A percentile compares a stretch with the other conserved stretches of the same genome.
phyloP scores from a whole-genome alignment of 2,888 invertebrate species.

The Napeogenes inachia region DNA sequence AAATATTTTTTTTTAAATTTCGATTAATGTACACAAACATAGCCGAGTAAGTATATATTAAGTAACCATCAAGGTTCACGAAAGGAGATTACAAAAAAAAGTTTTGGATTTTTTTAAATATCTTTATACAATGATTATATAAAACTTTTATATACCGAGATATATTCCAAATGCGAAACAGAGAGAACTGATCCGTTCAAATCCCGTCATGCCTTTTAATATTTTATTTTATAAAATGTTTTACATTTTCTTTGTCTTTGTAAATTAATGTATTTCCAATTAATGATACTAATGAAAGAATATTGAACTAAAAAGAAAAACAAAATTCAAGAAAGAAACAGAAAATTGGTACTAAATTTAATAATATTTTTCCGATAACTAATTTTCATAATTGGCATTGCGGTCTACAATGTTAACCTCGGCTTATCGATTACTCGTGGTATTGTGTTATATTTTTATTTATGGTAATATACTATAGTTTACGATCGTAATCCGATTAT shows the following conservation, averaged over 20 bases:
- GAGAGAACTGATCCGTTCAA: background rate
- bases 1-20: too few relatives aligned
- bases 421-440: conserved; percentile 3
- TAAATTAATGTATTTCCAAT: too few relatives aligned
- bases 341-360: background rate
- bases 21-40: too few relatives aligned
- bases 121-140: background rate
- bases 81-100: too few relatives aligned
- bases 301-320: too few relatives aligned
- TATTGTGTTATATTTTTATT: conserved; percentile 2
- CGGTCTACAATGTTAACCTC: background rate
- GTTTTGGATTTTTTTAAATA: too few relatives aligned
- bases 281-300: too few relatives aligned
- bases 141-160: background rate
- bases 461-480: background rate
- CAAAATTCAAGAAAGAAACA: too few relatives aligned
- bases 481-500: background rate
- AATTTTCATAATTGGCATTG: background rate
- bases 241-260: too few relatives aligned
- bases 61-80: too few relatives aligned
- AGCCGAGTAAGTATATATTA: too few relatives aligned
- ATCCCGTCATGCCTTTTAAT: background rate
- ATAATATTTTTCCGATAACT: background rate
- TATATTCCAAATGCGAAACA: background rate
- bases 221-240: background rate